Conservation (phyloP, 2,797 vertebrate genomes). For the Sparidentex hasta region DNA sequence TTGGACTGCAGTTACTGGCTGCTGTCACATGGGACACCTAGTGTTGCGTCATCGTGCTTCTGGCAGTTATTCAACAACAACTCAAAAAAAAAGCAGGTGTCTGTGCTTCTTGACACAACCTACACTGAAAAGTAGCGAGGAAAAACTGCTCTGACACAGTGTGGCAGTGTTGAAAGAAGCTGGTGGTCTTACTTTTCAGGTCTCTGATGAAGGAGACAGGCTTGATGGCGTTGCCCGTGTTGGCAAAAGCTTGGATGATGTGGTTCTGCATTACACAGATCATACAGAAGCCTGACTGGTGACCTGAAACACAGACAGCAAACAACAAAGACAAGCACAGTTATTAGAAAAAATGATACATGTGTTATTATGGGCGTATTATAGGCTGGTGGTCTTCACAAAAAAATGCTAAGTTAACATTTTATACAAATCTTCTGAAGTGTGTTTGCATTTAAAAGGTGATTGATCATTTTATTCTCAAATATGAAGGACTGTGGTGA, state of each 20-base stretch:
- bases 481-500: neutral
- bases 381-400: neutral
- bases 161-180: neutral
- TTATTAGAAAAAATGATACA: neutral
- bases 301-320: slow-evolving; percentile 84
- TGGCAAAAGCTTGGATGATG: slow-evolving; percentile 94
- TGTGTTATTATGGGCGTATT: neutral
- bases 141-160: slow-evolving; percentile 17
- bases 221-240: slow-evolving; percentile 95
- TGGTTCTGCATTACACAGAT: slow-evolving; percentile 99
- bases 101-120: slow-evolving; percentile 22
- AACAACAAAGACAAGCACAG: neutral
- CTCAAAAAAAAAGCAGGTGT: slow-evolving; percentile 5
- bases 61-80: slow-evolving; percentile 17
- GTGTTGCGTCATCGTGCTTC: slow-evolving; percentile 44
- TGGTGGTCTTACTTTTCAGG: slow-evolving; percentile 92
- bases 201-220: slow-evolving; percentile 96
- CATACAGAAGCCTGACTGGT: slow-evolving; percentile 96
- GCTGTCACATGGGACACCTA: slow-evolving; percentile 35
- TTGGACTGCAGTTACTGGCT: slow-evolving; percentile 54
- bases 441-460: neutral
- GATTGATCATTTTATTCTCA: neutral
- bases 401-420: neutral
- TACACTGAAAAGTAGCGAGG: slow-evolving; percentile 3
- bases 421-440: neutral